Evolutionary conservation across 2,888 invertebrate species (phyloP).

Genomic region (Anagyrus pseudococci): DNA sequence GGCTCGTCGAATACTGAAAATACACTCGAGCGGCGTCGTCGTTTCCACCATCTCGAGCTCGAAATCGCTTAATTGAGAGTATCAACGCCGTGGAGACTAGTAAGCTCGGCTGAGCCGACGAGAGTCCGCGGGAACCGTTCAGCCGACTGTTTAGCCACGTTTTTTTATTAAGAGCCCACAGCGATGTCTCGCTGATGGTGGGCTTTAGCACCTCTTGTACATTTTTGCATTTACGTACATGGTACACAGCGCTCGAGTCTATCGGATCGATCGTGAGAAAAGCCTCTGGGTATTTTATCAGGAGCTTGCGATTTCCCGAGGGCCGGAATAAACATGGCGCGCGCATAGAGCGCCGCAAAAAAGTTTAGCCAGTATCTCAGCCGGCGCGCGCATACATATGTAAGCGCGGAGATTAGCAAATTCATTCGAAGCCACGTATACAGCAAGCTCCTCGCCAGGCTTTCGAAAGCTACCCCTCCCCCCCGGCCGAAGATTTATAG

Average conservation of each 20-base stretch:
- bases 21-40: too few species aligned
- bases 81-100: too few species aligned
- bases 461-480: constrained; percentile 43
- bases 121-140: constrained; percentile 1
- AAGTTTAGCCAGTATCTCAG: background rate
- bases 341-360: background rate
- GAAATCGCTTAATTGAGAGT: constrained; percentile 33
- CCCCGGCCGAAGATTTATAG: constrained; percentile 55
- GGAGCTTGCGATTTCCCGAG: too few species aligned
- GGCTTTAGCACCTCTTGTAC: too few species aligned
- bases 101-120: constrained; percentile 8
- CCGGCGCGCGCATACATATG: background rate
- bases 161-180: constrained; percentile 29
- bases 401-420: constrained; percentile 18
- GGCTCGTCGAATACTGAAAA: too few species aligned
- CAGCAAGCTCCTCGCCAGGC: constrained; percentile 33
- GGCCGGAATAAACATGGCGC: too few species aligned
- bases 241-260: too few species aligned
- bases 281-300: too few species aligned
- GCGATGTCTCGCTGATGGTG: constrained; percentile 1
- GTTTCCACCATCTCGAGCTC: constrained; percentile 26
- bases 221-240: too few species aligned
- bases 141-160: constrained; percentile 14
- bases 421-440: background rate
- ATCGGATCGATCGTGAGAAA: too few species aligned